Percentiles rank a stretch among this genome's conserved stretches.
phyloP scores from a whole-genome alignment of 2,888 invertebrate species.

The Polylopha cassiicola region DNA sequence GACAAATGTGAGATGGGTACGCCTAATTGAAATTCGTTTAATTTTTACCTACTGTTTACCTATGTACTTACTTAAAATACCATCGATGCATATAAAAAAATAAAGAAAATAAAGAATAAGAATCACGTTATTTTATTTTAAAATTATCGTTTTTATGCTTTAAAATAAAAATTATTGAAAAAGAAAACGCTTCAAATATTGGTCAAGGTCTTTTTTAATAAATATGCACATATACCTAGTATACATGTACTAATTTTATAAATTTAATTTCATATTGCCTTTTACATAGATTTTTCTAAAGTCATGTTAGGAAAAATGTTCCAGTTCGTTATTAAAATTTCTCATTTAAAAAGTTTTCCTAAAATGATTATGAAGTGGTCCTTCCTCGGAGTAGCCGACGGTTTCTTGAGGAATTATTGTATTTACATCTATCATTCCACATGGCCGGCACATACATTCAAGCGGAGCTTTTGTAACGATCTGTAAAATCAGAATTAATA shows the following conservation, averaged over 20 bases:
- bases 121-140: too few species aligned
- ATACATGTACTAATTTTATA: not conserved
- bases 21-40: too few species aligned
- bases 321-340: constrained; percentile 1
- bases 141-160: too few species aligned
- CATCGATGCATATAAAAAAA: too few species aligned
- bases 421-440: constrained; percentile 91
- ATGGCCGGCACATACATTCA: constrained; percentile 96
- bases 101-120: too few species aligned
- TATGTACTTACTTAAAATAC: too few species aligned
- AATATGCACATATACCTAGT: constrained; percentile 10
- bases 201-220: constrained; percentile 39
- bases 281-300: too few species aligned
- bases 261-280: not conserved
- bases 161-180: too few species aligned
- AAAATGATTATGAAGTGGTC: constrained; percentile 88
- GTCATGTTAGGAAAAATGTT: too few species aligned
- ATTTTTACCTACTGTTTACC: too few species aligned
- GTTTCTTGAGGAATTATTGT: constrained; percentile 93
- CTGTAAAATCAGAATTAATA: constrained; percentile 57
- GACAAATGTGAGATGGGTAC: too few species aligned
- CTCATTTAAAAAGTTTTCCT: constrained; percentile 79
- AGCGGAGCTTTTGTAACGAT: constrained; percentile 94
- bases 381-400: constrained; percentile 89
- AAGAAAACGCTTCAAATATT: too few species aligned